Evolutionary conservation across 1,140 invertebrate species (phyloP), one percentile per base, ranked within the genome.

Genomic region (Asbolus verrucosus): DNA sequence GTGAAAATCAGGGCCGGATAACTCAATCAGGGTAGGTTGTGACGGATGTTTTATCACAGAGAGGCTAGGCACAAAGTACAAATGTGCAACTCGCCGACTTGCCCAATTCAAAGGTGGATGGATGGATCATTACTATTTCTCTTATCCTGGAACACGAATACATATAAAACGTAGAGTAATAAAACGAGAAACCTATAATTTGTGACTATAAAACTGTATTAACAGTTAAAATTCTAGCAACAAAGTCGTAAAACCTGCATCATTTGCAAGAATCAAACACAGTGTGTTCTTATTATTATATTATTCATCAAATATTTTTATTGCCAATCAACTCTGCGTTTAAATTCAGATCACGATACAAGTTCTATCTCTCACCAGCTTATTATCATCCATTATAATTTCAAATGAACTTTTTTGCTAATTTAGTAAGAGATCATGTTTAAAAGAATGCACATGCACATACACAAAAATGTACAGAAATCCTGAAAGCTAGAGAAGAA

Each of bases 1-100:
- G 72, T 75, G 74, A 73, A 75, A 75, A 75, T 75, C 74, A 75
- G 69, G 69, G 72, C 67, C 65, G 62, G 72, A 69, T 75, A 75
- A 75, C 72, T 75, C 72, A 73, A 75, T 75, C 74, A 75, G 65
- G 69, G 41, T 61, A 60, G 63, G 72, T 61, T 70, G 72, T 46
- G 65, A 70, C 68, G 72, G 43, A 59, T 67, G 65, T 67, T 67
- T 67, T 65, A 43, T 65, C 46, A 54, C 46, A 54, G 9, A 19
- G 46, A 27, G n/a, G 24, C 13, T 54, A 24, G 27, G 21, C 6
- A 3, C 21, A 43, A 43, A 14, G 13, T 43, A 6, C 19, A 54
- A 54, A 24, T 54, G 15, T 54, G 27, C 21, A 27, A 24, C 46
- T 54, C n/a, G 21, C 11, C 6, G 19, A 13, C 19, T 24, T 19